Conservation (phyloP, 1,140 invertebrate species). For the Palaemon carinicauda region DNA sequence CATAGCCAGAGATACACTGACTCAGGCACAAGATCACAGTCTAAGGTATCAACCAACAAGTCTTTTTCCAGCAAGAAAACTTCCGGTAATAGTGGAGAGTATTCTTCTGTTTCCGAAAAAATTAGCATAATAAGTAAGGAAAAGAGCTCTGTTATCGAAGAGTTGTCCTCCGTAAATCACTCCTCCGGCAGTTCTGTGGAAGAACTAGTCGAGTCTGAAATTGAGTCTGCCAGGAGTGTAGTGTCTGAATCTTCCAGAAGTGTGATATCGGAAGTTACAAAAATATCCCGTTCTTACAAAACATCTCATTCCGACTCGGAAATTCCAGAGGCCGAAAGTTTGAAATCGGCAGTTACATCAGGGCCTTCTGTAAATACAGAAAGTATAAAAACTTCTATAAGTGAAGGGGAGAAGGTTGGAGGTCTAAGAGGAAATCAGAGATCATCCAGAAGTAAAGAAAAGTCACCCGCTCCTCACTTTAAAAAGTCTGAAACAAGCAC, state of each 20-base stretch:
- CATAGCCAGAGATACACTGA: background rate
- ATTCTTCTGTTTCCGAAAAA: slow-evolving; percentile 9
- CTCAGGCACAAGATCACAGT: background rate
- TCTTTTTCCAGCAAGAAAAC: background rate
- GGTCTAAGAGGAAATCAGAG: no score
- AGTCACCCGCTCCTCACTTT: no score
- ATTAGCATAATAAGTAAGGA: background rate
- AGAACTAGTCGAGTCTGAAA: background rate
- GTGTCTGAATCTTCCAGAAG: background rate
- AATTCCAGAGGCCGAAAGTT: background rate
- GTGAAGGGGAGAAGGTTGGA: background rate
- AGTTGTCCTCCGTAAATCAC: slow-evolving; percentile 2
- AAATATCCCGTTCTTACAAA: no score
- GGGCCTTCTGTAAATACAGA: background rate
- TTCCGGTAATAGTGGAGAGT: background rate
- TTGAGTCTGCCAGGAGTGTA: background rate
- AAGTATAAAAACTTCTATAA: background rate
- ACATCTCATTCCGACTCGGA: no score
- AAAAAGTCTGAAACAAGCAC: no score
- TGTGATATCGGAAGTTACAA: background rate
- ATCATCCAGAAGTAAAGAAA: no score
- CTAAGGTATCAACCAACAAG: background rate
- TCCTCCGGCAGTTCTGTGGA: background rate
- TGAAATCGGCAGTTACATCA: background rate
- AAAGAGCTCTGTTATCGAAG: slow-evolving; percentile 26